Conservation (phyloP, 2,888 invertebrate species). For the Imbricaverruca yamaguchii region DNA sequence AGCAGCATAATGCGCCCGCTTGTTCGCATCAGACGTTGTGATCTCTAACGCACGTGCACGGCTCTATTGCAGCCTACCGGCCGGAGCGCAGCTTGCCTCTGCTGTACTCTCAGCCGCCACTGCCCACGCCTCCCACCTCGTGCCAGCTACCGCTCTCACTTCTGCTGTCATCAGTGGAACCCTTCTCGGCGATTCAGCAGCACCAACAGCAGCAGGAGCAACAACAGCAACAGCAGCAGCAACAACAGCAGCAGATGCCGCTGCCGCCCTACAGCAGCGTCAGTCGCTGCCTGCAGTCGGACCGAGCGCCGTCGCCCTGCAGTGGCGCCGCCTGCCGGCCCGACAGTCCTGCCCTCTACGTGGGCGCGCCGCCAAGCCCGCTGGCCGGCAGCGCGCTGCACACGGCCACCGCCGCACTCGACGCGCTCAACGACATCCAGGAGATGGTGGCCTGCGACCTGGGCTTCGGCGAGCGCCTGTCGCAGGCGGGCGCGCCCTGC, state of each 20-base stretch:
- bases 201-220: constrained; percentile 20
- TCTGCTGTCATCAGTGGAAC: not conserved
- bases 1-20: no score
- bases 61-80: constrained; percentile 1
- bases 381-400: not conserved
- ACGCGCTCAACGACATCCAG: not conserved
- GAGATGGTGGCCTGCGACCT: constrained; percentile 20
- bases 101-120: constrained; percentile 3
- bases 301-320: not conserved
- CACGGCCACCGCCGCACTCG: not conserved
- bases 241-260: constrained; percentile 24
- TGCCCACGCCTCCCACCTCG: not conserved
- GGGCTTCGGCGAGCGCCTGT: not conserved
- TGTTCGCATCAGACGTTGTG: no score
- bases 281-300: constrained; percentile 10
- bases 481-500: not conserved
- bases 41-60: no score
- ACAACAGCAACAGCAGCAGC: constrained; percentile 11
- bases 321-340: not conserved
- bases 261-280: constrained; percentile 17
- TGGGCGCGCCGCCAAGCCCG: not conserved
- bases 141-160: not conserved
- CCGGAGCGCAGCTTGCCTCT: not conserved
- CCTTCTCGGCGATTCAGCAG: not conserved
- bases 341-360: not conserved